phyloP scores from a whole-genome alignment of 1,140 invertebrate species.

The Bradynema listronoti region DNA sequence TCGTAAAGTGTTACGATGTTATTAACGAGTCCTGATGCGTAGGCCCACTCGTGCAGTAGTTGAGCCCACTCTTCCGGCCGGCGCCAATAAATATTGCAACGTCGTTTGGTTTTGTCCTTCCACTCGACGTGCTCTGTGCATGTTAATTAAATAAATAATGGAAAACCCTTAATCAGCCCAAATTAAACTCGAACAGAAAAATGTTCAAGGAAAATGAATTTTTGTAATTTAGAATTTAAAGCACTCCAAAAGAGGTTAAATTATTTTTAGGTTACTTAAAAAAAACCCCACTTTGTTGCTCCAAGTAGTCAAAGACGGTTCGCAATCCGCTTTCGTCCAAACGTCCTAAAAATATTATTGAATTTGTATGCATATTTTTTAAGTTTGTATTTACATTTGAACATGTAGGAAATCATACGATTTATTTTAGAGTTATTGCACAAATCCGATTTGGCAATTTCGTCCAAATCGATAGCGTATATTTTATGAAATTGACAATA shows the following conservation, averaged over 20 bases:
- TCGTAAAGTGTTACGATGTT: conserved; percentile 87
- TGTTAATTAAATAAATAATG: conserved; percentile 14
- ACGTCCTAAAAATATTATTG: neutral
- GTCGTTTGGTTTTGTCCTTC: conserved; percentile 71
- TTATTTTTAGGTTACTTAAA: no score
- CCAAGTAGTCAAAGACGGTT: conserved; percentile 73
- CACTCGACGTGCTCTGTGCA: conserved; percentile 72
- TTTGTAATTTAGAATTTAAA: no score
- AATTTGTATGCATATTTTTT: neutral
- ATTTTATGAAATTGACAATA: conserved; percentile 74
- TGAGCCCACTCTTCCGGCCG: conserved; percentile 86
- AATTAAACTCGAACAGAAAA: neutral
- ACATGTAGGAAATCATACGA: conserved; percentile 64
- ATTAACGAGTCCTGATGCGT: conserved; percentile 71
- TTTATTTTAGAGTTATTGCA: conserved; percentile 79
- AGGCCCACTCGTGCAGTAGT: conserved; percentile 79
- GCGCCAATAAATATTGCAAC: conserved; percentile 89
- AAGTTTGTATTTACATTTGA: neutral
- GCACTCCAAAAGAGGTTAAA: no score
- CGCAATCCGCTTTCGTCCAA: conserved; percentile 66
- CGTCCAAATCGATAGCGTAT: conserved; percentile 73
- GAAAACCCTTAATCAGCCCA: no score
- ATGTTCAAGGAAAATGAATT: no score
- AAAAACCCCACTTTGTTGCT: conserved; percentile 61
- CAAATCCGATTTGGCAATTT: conserved; percentile 69